phyloP scores from a whole-genome alignment of 2,888 invertebrate species.

The Eupithecia tripunctaria region DNA sequence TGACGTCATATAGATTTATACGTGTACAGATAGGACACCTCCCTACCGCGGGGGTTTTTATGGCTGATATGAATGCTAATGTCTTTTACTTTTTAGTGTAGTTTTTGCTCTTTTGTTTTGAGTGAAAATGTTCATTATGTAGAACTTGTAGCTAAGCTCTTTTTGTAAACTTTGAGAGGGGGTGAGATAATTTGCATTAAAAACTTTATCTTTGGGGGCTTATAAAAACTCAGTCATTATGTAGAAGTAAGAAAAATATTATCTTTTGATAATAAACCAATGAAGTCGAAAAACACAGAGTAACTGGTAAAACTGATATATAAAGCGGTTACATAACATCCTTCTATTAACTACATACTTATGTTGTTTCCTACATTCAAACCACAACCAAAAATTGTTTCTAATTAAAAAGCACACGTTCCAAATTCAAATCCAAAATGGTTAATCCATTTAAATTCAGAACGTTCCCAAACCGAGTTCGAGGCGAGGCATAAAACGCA shows the following conservation, averaged over 20 bases:
- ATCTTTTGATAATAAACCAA: too few species aligned
- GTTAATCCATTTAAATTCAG: slow-evolving; percentile 75
- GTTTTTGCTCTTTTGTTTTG: slow-evolving; percentile 22
- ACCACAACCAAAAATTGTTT: too few species aligned
- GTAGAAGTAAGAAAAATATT: background rate
- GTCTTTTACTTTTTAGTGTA: slow-evolving; percentile 24
- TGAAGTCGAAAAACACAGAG: too few species aligned
- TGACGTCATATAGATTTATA: slow-evolving; percentile 83
- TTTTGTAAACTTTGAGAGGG: background rate
- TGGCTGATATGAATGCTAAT: slow-evolving; percentile 41
- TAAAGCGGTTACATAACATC: background rate
- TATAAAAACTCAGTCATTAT: background rate
- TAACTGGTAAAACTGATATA: background rate
- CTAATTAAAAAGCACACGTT: slow-evolving; percentile 62
- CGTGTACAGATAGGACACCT: slow-evolving; percentile 66
- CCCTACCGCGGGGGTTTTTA: slow-evolving; percentile 67
- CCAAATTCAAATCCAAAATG: slow-evolving; percentile 63
- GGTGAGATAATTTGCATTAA: background rate
- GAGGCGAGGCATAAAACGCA: slow-evolving; percentile 68
- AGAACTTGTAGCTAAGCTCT: background rate
- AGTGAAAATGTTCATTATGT: slow-evolving; percentile 9
- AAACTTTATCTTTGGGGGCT: background rate
- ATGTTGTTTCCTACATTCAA: too few species aligned
- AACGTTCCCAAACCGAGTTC: slow-evolving; percentile 56
- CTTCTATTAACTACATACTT: background rate